These are phyloP conservation scores for Albula goreensis DNA, from an alignment of 2,113 vertebrate species.

Conservation along the genomic window DNA sequence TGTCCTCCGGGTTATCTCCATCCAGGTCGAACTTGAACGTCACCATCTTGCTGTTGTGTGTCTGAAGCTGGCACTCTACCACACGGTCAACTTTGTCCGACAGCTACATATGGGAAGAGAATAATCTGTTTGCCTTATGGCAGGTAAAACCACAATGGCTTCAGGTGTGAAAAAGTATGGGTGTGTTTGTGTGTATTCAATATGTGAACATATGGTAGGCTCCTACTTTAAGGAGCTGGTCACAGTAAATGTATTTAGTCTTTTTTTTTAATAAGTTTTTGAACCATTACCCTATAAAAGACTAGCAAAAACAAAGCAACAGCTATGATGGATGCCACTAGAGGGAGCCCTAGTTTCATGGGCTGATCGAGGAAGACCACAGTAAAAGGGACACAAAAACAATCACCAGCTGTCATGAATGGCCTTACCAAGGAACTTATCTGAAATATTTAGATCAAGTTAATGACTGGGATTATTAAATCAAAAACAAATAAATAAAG, in stretches of 20 bases:
- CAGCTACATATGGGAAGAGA: slow-evolving; percentile 61
- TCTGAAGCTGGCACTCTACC: slow-evolving; percentile 94
- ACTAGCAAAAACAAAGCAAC: neutral
- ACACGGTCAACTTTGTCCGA: slow-evolving; percentile 85
- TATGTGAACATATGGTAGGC: neutral
- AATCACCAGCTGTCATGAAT: too few species aligned
- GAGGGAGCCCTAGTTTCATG: neutral
- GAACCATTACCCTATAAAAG: too few species aligned
- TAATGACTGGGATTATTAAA: too few species aligned
- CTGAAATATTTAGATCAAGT: too few species aligned
- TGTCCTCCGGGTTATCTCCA: slow-evolving; percentile 92
- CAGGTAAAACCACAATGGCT: neutral
- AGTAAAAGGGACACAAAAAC: too few species aligned
- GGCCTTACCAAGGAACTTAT: too few species aligned
- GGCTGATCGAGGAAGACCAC: neutral
- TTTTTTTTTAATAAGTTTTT: too few species aligned
- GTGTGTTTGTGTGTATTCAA: neutral
- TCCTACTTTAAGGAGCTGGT: too few species aligned
- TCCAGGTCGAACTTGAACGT: slow-evolving; percentile 96
- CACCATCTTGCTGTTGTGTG: slow-evolving; percentile 94
- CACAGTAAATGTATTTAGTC: too few species aligned
- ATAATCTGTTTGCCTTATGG: neutral
- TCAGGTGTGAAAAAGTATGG: neutral
- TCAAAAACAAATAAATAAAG: too few species aligned
- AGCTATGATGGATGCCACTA: neutral